phyloP scores from a whole-genome alignment of 1,140 invertebrate genomes.

The Gryllus bimaculatus region DNA sequence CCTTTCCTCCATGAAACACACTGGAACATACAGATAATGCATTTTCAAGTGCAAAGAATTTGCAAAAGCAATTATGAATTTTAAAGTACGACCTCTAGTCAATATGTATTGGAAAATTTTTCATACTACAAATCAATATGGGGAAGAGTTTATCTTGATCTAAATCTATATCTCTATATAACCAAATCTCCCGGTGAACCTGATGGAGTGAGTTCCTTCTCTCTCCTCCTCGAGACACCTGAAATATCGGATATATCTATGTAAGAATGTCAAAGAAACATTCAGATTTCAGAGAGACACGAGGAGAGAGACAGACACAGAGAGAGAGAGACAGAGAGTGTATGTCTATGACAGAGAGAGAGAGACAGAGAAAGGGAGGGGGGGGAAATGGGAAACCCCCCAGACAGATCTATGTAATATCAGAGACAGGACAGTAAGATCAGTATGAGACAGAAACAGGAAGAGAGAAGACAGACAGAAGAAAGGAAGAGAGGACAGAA shows the following conservation, averaged over 20 bases:
- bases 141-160: slow-evolving; percentile 93
- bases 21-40: slow-evolving; percentile 6
- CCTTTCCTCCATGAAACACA: slow-evolving; percentile 63
- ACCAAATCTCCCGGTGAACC: slow-evolving; percentile 90
- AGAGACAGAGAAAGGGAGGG: too few species aligned
- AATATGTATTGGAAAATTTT: slow-evolving; percentile 96
- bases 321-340: too few species aligned
- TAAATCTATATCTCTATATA: slow-evolving; percentile 75
- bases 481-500: too few species aligned
- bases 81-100: slow-evolving; percentile 53
- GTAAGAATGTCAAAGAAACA: too few species aligned
- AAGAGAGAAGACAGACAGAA: too few species aligned
- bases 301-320: too few species aligned
- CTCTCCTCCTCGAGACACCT: slow-evolving; percentile 79
- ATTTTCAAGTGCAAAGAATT: not conserved
- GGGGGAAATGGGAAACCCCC: too few species aligned
- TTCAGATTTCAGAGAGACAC: too few species aligned
- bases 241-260: not conserved
- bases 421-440: too few species aligned
- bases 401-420: too few species aligned
- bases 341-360: too few species aligned
- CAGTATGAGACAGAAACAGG: too few species aligned
- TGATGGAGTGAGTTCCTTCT: slow-evolving; percentile 94
- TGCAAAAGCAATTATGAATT: not conserved
- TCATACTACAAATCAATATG: slow-evolving; percentile 98